Evolutionary conservation across 2,888 invertebrate genomes (phyloP), one percentile per base, ranked within the genome.

Genomic region (Helobdella robusta): DNA sequence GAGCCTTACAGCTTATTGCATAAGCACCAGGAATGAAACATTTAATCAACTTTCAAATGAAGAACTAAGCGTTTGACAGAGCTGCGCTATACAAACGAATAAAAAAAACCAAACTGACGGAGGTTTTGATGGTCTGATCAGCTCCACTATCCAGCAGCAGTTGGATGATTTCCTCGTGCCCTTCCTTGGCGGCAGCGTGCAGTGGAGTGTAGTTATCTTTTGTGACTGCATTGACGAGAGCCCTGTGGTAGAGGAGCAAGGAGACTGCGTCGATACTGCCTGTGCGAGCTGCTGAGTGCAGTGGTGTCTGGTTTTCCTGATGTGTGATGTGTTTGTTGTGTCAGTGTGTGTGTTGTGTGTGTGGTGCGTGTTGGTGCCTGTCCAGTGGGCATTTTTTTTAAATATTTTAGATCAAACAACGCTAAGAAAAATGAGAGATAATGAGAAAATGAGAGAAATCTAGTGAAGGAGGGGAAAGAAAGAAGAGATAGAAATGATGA

Each of bases 241-340:
- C 97, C 75, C 94, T 94, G 78, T 97, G 92, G 78, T 97, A 95
- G 69, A 98, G 84, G 69, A 99, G 81, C 66, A 98, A 82, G 82
- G 92, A 91, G 0, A 95, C 97, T 76, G 97, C 97, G 79, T 99
- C 98, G 40, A 93, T 91, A 80, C 98, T 98, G 67, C 98, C 98
- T 64, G 98, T 85, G 25, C 68, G 64, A 15, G 94, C 89, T 0
- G 98, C 97, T 76, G 99, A 94, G 80, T 99, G 98, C 65, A 99
- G 84, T 0, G 98, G 94, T 0, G 98, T 99, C 82, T 98, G 98
- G 72, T 93, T 88, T 81, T 98, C 98, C 69, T 69, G 62, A 8
- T 11, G 2, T n/a, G 44, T 40, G 44, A 15, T 11, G 11, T 15
- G 44, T n/a, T 40, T 40, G 8, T 52, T 8, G 11, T 20, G 20